Conservation (phyloP, 2,797 vertebrate species). For the Melanotaenia maccullochi region DNA sequence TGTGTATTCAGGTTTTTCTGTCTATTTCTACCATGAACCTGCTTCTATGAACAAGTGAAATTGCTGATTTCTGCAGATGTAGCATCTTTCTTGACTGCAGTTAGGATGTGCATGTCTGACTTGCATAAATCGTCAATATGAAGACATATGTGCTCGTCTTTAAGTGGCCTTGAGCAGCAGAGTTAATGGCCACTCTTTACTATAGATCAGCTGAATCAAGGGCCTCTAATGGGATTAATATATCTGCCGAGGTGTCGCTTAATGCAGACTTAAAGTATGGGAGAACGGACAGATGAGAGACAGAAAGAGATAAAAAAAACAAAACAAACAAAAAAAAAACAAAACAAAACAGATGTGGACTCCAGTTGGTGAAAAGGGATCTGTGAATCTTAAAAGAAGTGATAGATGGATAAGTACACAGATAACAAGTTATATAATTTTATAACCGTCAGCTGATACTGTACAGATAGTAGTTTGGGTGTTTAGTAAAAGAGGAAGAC, state of each 20-base stretch:
- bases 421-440: not conserved
- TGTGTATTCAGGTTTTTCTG: no score
- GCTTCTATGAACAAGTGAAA: not conserved
- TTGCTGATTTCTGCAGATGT: not conserved
- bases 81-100: not conserved
- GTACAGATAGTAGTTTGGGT: not conserved
- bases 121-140: constrained; percentile 20
- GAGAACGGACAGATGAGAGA: constrained; percentile 37
- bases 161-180: constrained; percentile 66
- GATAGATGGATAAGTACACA: not conserved
- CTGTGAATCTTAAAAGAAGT: constrained; percentile 3
- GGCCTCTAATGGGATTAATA: constrained; percentile 74
- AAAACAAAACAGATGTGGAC: constrained; percentile 57
- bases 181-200: constrained; percentile 66
- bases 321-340: no score
- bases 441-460: not conserved
- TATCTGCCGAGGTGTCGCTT: constrained; percentile 61
- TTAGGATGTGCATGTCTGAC: not conserved
- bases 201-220: constrained; percentile 67
- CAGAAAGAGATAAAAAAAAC: not conserved
- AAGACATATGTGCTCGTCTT: constrained; percentile 56
- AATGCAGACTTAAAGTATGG: constrained; percentile 44
- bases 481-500: not conserved
- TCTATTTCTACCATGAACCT: no score
- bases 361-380: constrained; percentile 27